Percentiles rank a stretch among this genome's conserved stretches.
Evolutionary conservation across 1,140 invertebrate genomes (phyloP).

Genomic region (Coboldia fuscipes): DNA sequence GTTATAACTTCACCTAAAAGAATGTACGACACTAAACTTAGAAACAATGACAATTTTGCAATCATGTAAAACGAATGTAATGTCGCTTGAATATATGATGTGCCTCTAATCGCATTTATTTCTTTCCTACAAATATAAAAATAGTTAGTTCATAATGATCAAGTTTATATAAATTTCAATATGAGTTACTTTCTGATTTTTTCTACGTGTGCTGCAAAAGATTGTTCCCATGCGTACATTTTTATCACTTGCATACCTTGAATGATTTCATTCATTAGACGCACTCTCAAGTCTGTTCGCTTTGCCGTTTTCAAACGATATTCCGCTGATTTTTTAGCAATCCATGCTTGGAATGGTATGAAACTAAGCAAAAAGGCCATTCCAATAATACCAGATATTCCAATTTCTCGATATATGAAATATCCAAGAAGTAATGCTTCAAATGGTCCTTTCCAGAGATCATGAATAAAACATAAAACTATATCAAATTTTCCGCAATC

Average conservation of each 20-base stretch:
- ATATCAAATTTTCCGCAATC: slow-evolving; percentile 54
- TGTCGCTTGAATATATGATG: slow-evolving; percentile 22
- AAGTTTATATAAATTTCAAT: slow-evolving; percentile 1
- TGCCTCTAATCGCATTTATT: slow-evolving; percentile 24
- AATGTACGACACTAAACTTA: slow-evolving; percentile 37
- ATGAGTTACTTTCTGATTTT: slow-evolving; percentile 21
- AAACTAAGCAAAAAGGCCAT: slow-evolving; percentile 57
- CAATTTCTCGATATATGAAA: slow-evolving; percentile 53
- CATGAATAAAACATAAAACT: slow-evolving; percentile 38
- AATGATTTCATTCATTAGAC: slow-evolving; percentile 68
- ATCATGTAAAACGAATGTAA: slow-evolving; percentile 26
- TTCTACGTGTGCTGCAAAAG: slow-evolving; percentile 46
- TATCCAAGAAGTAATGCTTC: slow-evolving; percentile 51
- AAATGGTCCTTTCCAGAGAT: slow-evolving; percentile 49
- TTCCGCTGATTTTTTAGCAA: slow-evolving; percentile 43
- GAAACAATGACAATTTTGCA: slow-evolving; percentile 37
- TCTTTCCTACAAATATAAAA: slow-evolving; percentile 10
- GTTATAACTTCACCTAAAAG: slow-evolving; percentile 30
- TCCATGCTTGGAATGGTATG: slow-evolving; percentile 61
- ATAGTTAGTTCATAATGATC: neutral
- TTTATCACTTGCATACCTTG: slow-evolving; percentile 64
- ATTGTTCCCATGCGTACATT: slow-evolving; percentile 80
- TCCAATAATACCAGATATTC: slow-evolving; percentile 49
- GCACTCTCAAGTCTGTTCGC: slow-evolving; percentile 58
- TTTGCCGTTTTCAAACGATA: slow-evolving; percentile 25